Conservation (phyloP, 2,797 vertebrate species). For the Ctenopoma multispine region DNA sequence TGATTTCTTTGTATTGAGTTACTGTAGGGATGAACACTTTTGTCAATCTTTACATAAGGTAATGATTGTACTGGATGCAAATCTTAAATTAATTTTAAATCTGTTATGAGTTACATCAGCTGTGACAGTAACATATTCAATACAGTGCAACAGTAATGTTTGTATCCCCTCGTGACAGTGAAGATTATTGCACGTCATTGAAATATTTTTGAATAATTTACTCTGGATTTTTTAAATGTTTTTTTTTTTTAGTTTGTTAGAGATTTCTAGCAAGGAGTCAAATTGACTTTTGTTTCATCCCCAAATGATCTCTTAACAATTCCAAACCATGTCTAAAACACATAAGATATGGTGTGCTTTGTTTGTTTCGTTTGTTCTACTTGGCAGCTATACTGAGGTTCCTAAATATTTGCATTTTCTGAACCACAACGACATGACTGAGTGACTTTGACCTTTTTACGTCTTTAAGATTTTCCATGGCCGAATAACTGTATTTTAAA, state of each 20-base stretch:
- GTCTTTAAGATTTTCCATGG: slow-evolving; percentile 11
- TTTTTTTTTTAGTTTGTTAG: background rate
- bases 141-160: background rate
- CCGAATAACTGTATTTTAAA: slow-evolving; percentile 35
- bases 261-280: background rate
- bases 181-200: background rate
- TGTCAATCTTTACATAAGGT: background rate
- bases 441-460: slow-evolving; percentile 16
- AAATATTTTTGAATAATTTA: background rate
- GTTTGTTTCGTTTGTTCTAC: slow-evolving; percentile 5
- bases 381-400: slow-evolving; percentile 54
- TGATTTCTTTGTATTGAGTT: background rate
- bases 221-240: background rate
- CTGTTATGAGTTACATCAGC: background rate
- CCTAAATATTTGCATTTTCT: slow-evolving; percentile 37
- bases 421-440: slow-evolving; percentile 15
- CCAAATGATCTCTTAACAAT: background rate
- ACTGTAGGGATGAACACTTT: background rate
- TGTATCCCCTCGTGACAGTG: background rate
- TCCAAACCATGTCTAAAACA: background rate
- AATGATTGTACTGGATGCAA: background rate
- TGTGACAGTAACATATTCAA: background rate
- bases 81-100: background rate
- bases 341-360: no score
- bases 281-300: background rate